Conservation (phyloP, 2,113 vertebrate genomes). For the Myanophis thanlyinensis region DNA sequence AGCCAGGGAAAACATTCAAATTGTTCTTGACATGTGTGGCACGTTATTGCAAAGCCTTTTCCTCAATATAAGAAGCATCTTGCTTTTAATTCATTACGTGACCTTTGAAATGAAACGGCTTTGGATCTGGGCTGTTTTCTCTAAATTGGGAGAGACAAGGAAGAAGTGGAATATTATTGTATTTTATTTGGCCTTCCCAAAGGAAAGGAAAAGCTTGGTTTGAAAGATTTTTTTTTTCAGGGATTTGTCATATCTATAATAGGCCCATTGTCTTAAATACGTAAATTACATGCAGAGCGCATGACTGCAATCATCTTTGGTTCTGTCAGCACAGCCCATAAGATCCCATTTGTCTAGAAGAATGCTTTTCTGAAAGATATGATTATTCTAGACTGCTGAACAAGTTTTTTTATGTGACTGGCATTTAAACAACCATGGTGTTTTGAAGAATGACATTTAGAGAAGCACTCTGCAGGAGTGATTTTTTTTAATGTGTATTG, state of each 20-base stretch:
- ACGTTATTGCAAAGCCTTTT: background rate
- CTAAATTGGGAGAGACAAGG: conserved; percentile 20
- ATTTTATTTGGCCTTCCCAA: conserved; percentile 21
- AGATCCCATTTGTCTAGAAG: conserved; percentile 46
- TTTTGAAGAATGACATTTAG: background rate
- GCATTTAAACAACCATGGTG: conserved; percentile 26
- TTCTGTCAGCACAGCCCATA: conserved; percentile 40
- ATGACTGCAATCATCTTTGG: conserved; percentile 27
- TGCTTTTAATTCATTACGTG: conserved; percentile 11
- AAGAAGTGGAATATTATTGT: background rate
- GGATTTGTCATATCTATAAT: conserved; percentile 13
- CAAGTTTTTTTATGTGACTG: conserved; percentile 48
- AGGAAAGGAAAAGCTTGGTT: conserved; percentile 44
- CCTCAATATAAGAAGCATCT: background rate
- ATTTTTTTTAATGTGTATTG: background rate
- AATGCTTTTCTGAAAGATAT: conserved; percentile 52
- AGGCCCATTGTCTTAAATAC: conserved; percentile 34
- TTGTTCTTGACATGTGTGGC: background rate
- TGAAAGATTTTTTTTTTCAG: conserved; percentile 7
- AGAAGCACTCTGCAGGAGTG: conserved; percentile 20
- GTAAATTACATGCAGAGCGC: background rate
- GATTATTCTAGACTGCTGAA: conserved; percentile 63
- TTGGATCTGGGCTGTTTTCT: background rate
- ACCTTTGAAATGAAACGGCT: conserved; percentile 9
- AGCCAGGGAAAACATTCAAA: background rate